Base-by-base conservation (phyloP, 2,113 vertebrate genomes). In the Channa maculata region DNA sequence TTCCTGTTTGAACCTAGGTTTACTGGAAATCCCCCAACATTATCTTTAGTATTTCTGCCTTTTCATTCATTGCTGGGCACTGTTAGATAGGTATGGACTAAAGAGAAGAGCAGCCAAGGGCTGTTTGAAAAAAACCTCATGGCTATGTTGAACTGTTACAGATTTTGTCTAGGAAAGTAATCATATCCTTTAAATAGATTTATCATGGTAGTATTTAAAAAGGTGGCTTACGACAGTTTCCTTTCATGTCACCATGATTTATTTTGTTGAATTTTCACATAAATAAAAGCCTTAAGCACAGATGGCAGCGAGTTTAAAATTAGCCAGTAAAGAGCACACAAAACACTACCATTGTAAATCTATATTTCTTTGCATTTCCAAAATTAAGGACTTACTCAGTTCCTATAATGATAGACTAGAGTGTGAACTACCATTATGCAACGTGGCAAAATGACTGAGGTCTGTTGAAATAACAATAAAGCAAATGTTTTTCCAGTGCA, bases 401-500 rank as follows among this genome's bases (percentile, higher is more conserved):
- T 67, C 62, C 41, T 55, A 43, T 70, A 77, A 80, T 79, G 74
- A 86, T 68, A 69, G 65, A 45, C 63, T 74, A 38, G 8, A 2
- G 64, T 62, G 51, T 72, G 43, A 67, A 65, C 82, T 62, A 71
- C 85, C 77, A 65, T 85, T 81, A 81, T 80, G 80, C 76, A 85
- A 85, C 57, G 37, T 71, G 80, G 82, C 80, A 69, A 51, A 86
- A 75, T 78, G 60, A 85, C 87, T 84, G 78, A 86, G 85, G 59
- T 84, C 70, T 85, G 71, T 81, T 87, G 77, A 82, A 90, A 87
- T 73, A 85, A 86, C 77, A 86, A 87, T 80, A 82, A 90, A 69
- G 79, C 77, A 73, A 88, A 87, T 86, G 75, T 82, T 85, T 91
- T 88, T 87, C 88, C 79, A 88, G 69, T 72, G 85, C 71, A 86